Conservation (phyloP, 2,113 vertebrate genomes). For the Symphodus melops region DNA sequence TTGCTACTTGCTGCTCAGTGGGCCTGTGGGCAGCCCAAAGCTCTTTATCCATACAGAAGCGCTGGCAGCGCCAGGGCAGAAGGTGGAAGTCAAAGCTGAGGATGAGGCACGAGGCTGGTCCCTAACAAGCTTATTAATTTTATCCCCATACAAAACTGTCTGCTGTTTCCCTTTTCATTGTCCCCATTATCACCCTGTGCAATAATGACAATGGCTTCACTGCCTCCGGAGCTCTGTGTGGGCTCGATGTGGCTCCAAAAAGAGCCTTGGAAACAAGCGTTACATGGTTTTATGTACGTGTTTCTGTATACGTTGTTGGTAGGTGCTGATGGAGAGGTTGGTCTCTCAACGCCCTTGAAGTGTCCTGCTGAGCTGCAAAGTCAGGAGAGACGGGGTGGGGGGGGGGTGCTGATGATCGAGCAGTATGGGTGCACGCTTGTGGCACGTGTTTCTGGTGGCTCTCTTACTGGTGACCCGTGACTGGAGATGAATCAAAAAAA, state of each 20-base stretch:
- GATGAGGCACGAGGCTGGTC: conserved; percentile 38
- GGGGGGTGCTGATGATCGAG: conserved; percentile 40
- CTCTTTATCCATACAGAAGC: conserved; percentile 81
- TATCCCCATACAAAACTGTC: conserved; percentile 37
- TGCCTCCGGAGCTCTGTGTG: conserved; percentile 16
- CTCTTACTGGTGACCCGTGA: conserved; percentile 12
- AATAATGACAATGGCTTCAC: conserved; percentile 18
- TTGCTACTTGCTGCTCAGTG: conserved; percentile 78
- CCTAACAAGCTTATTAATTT: conserved; percentile 46
- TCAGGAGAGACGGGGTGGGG: conserved; percentile 47
- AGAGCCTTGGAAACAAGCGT: not conserved
- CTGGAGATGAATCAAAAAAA: conserved; percentile 17
- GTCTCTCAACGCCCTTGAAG: conserved; percentile 66
- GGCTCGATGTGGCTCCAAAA: conserved; percentile 9
- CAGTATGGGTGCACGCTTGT: conserved; percentile 5
- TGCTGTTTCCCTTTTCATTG: conserved; percentile 36
- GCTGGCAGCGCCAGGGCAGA: conserved; percentile 50
- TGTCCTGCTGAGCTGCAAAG: conserved; percentile 72
- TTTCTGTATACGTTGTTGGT: conserved; percentile 27
- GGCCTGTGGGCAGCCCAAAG: conserved; percentile 72
- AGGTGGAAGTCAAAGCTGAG: conserved; percentile 43
- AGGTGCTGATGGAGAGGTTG: conserved; percentile 73
- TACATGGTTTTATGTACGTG: conserved; percentile 18
- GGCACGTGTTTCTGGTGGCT: not conserved
- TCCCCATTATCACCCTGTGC: conserved; percentile 52